These are phyloP conservation scores for Plebejus anna DNA, from an alignment of 2,888 invertebrate species.

Conservation along the genomic window DNA sequence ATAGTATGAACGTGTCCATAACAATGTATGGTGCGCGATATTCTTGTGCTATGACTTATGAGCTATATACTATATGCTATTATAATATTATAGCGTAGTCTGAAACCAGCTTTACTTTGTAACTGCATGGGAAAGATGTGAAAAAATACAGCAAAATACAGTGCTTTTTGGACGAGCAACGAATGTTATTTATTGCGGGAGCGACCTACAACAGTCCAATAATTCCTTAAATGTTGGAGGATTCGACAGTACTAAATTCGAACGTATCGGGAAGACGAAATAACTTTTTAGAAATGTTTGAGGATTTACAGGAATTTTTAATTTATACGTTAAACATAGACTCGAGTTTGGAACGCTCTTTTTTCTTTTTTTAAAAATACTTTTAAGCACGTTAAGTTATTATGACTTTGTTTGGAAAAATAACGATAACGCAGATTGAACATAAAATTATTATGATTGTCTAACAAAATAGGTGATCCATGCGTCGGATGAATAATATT, in stretches of 20 bases:
- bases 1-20: too few relatives aligned
- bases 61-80: too few relatives aligned
- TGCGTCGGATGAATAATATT: too few relatives aligned
- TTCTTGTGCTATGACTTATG: too few relatives aligned
- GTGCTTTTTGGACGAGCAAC: constrained; percentile 23
- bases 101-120: not conserved
- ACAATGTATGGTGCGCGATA: too few relatives aligned
- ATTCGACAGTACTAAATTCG: constrained; percentile 12
- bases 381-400: too few relatives aligned
- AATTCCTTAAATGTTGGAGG: constrained; percentile 23
- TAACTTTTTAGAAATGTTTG: not conserved
- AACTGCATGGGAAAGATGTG: constrained; percentile 10
- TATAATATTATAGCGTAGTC: too few relatives aligned
- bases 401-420: too few relatives aligned
- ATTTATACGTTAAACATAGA: not conserved
- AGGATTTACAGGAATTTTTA: not conserved
- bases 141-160: constrained; percentile 25
- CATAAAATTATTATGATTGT: too few relatives aligned
- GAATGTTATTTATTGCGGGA: constrained; percentile 26
- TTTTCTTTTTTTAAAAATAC: too few relatives aligned
- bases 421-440: too few relatives aligned
- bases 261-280: not conserved
- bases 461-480: too few relatives aligned
- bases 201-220: constrained; percentile 25
- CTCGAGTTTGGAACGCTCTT: not conserved